Evolutionary conservation across 2,113 vertebrate genomes (phyloP), one percentile per base, ranked within the genome.

Genomic region (Empidonax alnorum): DNA sequence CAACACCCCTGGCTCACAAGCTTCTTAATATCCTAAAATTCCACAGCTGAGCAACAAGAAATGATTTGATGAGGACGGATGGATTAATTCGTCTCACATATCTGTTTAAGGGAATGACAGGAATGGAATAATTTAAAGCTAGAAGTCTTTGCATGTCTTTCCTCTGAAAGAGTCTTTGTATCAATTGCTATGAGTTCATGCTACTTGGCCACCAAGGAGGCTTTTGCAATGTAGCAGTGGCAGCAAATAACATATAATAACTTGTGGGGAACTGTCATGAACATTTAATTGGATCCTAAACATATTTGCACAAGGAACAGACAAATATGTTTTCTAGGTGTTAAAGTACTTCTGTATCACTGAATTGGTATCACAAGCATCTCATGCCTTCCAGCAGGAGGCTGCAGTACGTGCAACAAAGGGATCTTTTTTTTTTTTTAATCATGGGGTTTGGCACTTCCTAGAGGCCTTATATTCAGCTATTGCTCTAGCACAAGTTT

Each of bases 211-310:
- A 97, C 95, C 95, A 96, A 63, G 39, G 86, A 96, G 93, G 90
- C 91, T 97, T 96, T 87, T 90, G 93, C 97, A 96, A 89, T 80
- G 96, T 86, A 95, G 89, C 96, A 96, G 95, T 89, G 96, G 97
- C 96, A 96, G 96, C 90, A 97, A 98, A 95, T 98, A 97, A 91
- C 94, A 86, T 98, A 86, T 94, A 98, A 97, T 96, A 98, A 98
- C 89, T 95, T 96, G 97, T 39, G 97, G 97, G 97, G 87, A 97
- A 96, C 96, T 97, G 97, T 96, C 97, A 98, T 28, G 72, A 97
- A 94, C 96, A 95, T 93, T 98, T 98, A 97, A 98, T 98, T 96
- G 97, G 97, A 98, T 56, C 90, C 79, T 97, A 93, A 98, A 96
- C 98, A 97, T 62, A 73, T 91, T 96, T 96, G 88, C 94, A 91